Conservation (phyloP, 2,888 invertebrate species). For the Orthosia gothica region DNA sequence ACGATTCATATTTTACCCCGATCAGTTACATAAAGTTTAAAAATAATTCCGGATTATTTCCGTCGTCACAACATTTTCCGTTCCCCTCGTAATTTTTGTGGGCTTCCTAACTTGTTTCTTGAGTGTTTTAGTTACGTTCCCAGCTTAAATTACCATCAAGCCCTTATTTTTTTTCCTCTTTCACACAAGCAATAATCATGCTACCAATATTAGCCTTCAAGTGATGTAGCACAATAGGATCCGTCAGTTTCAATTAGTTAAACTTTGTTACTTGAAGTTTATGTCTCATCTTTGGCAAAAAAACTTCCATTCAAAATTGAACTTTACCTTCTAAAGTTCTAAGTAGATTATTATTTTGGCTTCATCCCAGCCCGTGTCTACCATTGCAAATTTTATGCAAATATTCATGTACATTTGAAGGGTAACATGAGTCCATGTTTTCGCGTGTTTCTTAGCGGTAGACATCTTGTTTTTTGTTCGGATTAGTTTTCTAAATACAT, state of each 20-base stretch:
- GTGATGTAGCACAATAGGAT: constrained; percentile 75
- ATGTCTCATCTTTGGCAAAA: constrained; percentile 38
- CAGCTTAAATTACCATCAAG: background rate
- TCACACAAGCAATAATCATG: constrained; percentile 70
- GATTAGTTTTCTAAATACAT: constrained; percentile 84
- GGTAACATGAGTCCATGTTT: constrained; percentile 58
- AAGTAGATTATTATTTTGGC: constrained; percentile 23
- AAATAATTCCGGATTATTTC: background rate
- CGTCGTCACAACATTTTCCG: background rate
- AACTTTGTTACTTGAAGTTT: constrained; percentile 73
- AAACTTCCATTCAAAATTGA: constrained; percentile 10
- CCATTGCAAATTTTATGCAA: constrained; percentile 64
- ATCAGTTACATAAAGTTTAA: background rate
- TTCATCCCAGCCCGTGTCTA: constrained; percentile 11
- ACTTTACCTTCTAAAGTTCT: background rate
- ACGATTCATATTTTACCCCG: background rate
- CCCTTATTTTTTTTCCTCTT: constrained; percentile 59
- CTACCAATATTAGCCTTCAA: constrained; percentile 71
- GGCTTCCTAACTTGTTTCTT: background rate
- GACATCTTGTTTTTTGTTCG: constrained; percentile 69
- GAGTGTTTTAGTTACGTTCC: background rate
- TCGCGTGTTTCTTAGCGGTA: constrained; percentile 46
- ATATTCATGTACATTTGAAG: constrained; percentile 57
- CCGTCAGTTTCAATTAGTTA: constrained; percentile 81
- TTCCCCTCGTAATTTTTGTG: background rate